Base-by-base conservation (phyloP, 2,113 vertebrate genomes). In the Corydoras sp. region DNA sequence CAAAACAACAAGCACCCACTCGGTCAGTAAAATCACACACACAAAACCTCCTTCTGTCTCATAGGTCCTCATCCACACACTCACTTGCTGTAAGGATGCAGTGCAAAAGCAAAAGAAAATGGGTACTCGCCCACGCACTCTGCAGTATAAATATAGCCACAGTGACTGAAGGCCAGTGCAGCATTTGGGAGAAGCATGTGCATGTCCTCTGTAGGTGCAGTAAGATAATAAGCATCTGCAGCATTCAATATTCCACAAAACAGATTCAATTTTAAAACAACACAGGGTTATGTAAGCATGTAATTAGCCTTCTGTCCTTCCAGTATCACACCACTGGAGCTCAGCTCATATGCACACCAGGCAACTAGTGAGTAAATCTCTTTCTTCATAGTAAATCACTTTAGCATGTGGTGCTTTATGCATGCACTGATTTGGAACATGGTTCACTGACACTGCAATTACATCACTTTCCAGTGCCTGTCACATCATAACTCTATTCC, bases 101-200 rank as follows among this genome's bases (percentile, higher is more conserved):
- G 62, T 71, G 18, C 10, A n/a, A 69, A 73, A 65, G 76, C 68
- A 62, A 68, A 58, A 73, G 67, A 73, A 68, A 73, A 80, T 68
- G 69, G 58, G 65, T 68, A 70, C 65, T 69, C 72, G 31, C 76
- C 79, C 73, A 77, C 69, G 35, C 61, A 65, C 62, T 70, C 58
- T 68, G 65, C 75, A 43, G 64, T 65, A 77, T 77, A 77, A 80
- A 77, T 75, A 77, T 73, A 70, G 58, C 73, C 61, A 67, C 58
- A 29, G 49, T 48, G 56, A 60, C 48, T 59, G 55, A 70, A 53
- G 72, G 69, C 62, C 35, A 49, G 76, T 49, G 59, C 51, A 68
- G 69, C 73, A 65, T 76, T 77, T 63, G 75, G 62, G 69, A 74
- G 67, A 69, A 56, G 54, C 29, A 54, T 8, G 18, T 58, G 24